Conservation (phyloP, 1,140 invertebrate species). For the Drosophila murphyi region DNA sequence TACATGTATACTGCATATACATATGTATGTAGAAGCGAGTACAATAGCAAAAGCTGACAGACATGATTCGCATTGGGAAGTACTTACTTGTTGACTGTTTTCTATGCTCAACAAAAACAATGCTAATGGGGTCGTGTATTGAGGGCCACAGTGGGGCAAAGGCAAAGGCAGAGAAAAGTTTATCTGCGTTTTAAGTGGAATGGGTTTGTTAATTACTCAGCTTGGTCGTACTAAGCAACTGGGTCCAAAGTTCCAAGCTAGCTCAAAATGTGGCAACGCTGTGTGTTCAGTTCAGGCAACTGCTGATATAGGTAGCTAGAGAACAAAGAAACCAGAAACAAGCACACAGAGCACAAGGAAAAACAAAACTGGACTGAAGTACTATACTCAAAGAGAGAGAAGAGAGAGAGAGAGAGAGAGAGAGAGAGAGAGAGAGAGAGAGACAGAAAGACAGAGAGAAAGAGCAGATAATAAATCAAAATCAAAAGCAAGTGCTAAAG, state of each 20-base stretch:
- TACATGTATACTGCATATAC: constrained; percentile 8
- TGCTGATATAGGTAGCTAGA: constrained; percentile 44
- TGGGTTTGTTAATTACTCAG: constrained; percentile 27
- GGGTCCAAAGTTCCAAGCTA: constrained; percentile 48
- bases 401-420: constrained; percentile 13
- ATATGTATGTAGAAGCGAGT: constrained; percentile 2
- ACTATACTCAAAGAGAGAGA: constrained; percentile 1
- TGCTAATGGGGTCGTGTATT: background rate
- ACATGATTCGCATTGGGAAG: constrained; percentile 41
- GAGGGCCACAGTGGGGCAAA: constrained; percentile 5
- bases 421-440: constrained; percentile 19
- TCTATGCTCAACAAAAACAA: background rate
- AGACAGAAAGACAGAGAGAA: constrained; percentile 4
- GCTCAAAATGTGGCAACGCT: constrained; percentile 50
- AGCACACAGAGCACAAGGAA: constrained; percentile 52
- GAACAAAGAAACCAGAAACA: constrained; percentile 75
- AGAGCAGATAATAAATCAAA: constrained; percentile 19
- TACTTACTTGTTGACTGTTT: constrained; percentile 59
- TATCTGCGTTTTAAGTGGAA: constrained; percentile 21
- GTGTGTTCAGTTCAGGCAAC: constrained; percentile 1
- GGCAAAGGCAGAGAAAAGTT: constrained; percentile 2
- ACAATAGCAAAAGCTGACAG: constrained; percentile 1
- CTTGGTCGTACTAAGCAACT: background rate
- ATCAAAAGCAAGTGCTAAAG: constrained; percentile 14
- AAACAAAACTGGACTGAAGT: constrained; percentile 56